Percentiles rank a stretch among this genome's conserved stretches.
Evolutionary conservation across 2,113 vertebrate genomes (phyloP).

Genomic region (Aleadryas rufinucha): DNA sequence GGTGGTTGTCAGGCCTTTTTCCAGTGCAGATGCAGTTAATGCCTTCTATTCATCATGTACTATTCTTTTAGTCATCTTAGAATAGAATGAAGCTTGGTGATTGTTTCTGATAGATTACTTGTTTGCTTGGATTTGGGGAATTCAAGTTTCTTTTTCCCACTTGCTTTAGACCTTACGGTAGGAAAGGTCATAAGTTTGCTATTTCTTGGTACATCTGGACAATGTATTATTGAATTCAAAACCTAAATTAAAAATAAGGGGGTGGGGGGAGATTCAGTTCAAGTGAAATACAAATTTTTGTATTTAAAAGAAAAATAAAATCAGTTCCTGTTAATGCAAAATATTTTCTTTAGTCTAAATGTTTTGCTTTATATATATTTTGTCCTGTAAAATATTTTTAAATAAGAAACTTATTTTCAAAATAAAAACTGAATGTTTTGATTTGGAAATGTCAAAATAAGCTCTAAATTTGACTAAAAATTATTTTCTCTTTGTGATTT

Average conservation of each 20-base stretch:
- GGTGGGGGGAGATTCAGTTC: accelerated
- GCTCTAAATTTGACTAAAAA: neutral
- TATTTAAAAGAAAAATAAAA: neutral
- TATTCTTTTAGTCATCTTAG: neutral
- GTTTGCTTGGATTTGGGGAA: neutral
- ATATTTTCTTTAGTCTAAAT: neutral
- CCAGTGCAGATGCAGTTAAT: neutral
- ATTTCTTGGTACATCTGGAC: neutral
- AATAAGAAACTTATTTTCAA: neutral
- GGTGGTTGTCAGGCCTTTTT: neutral
- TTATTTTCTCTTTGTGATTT: neutral
- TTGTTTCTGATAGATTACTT: neutral
- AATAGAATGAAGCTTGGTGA: neutral
- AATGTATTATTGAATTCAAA: neutral
- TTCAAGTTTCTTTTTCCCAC: neutral
- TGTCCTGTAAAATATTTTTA: neutral
- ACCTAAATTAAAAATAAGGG: neutral
- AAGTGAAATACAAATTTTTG: neutral
- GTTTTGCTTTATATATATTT: neutral
- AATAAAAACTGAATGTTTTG: neutral
- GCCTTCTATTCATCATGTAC: neutral
- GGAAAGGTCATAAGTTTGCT: neutral
- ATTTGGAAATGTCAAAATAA: neutral
- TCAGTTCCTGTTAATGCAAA: neutral
- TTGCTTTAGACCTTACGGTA: neutral